Evolutionary conservation across 64 coral and sea anemone genomes (phyloP).

Genomic region (Pocillopora verrucosa): DNA sequence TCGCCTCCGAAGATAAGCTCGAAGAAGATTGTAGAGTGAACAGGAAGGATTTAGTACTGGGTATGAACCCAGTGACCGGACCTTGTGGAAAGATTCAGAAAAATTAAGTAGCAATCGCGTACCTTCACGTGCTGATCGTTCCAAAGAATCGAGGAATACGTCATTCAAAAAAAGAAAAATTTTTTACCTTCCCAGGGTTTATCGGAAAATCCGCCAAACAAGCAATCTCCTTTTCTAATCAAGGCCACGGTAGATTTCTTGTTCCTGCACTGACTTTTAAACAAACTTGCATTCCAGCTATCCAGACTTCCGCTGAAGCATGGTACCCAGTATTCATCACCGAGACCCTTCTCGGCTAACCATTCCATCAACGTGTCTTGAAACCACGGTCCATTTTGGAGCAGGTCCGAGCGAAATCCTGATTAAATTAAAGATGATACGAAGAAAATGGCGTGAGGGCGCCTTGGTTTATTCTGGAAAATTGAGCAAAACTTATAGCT

Average conservation of each 20-base stretch:
- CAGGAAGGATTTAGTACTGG: background rate
- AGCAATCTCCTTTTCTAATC: conserved; percentile 1
- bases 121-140: background rate
- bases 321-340: background rate
- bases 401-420: conserved; percentile 3
- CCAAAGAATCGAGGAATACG: background rate
- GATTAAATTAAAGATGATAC: background rate
- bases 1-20: background rate
- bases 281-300: background rate
- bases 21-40: background rate
- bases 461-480: no score
- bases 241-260: conserved; percentile 19
- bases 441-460: background rate
- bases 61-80: background rate
- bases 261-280: background rate
- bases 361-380: background rate
- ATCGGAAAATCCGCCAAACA: conserved; percentile 31
- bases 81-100: background rate
- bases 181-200: conserved; percentile 7
- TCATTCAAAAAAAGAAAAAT: background rate
- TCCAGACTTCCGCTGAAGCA: conserved; percentile 7
- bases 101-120: no score
- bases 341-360: background rate
- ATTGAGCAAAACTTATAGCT: no score
- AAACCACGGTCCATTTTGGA: background rate